These are phyloP conservation scores for Thomomys bottae DNA, from an alignment of 2,113 vertebrate species.

Conservation along the genomic window DNA sequence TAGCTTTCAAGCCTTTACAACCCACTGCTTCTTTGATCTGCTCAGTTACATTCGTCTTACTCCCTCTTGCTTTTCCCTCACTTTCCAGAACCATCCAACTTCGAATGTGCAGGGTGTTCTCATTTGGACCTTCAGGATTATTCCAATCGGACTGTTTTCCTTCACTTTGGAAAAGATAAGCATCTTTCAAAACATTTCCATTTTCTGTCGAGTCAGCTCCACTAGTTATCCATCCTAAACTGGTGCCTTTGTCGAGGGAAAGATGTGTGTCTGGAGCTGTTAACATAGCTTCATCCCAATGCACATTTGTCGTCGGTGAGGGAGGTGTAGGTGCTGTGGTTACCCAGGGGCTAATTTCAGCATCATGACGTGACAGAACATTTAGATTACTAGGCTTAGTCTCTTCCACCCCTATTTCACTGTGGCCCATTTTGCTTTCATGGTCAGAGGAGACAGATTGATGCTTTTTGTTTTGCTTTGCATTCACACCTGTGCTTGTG, in stretches of 20 bases:
- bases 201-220: conserved; percentile 55
- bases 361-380: neutral
- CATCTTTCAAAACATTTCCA: conserved; percentile 42
- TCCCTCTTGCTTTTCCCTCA: conserved; percentile 51
- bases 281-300: conserved; percentile 23
- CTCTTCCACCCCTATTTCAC: conserved; percentile 25
- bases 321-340: neutral
- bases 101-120: conserved; percentile 31
- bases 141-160: conserved; percentile 52
- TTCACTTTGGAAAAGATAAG: conserved; percentile 57
- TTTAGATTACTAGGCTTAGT: neutral
- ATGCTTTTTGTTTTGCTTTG: conserved; percentile 20
- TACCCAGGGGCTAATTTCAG: neutral
- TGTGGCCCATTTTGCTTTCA: neutral
- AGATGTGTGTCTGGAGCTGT: neutral
- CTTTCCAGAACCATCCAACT: conserved; percentile 72
- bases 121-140: conserved; percentile 63
- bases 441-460: conserved; percentile 47
- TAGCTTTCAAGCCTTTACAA: conserved; percentile 61
- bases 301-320: conserved; percentile 10
- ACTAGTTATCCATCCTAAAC: neutral
- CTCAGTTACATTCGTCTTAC: neutral
- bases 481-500: conserved; percentile 61
- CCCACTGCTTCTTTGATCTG: conserved; percentile 69
- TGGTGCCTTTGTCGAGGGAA: neutral